These are phyloP conservation scores for Nymphalis io DNA, from an alignment of 1,140 invertebrate genomes.

Conservation along the genomic window DNA sequence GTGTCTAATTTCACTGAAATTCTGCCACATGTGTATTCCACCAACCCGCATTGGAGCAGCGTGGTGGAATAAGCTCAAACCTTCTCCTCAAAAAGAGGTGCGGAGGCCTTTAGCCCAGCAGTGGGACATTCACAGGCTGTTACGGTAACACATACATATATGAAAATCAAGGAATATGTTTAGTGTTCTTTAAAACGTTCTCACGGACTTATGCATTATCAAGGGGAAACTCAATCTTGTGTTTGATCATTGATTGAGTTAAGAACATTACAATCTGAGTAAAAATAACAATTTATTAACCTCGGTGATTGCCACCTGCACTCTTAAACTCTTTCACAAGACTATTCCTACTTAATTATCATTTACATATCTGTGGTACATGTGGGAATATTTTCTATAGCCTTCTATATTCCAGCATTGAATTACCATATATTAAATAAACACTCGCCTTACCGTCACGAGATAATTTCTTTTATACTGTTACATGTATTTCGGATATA, in stretches of 20 bases:
- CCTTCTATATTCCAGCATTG: neutral
- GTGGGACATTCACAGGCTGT: too few relatives aligned
- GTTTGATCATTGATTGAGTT: neutral
- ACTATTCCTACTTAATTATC: slow-evolving; percentile 24
- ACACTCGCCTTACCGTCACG: neutral
- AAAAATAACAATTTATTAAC: neutral
- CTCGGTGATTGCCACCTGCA: slow-evolving; percentile 1
- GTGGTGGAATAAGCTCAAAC: too few relatives aligned
- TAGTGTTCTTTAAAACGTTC: neutral
- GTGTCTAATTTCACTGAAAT: too few relatives aligned
- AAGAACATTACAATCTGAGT: neutral
- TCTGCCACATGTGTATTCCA: too few relatives aligned
- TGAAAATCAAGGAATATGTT: neutral
- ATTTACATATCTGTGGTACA: slow-evolving; percentile 14
- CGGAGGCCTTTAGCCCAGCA: too few relatives aligned
- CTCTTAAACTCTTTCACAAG: neutral
- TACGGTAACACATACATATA: too few relatives aligned
- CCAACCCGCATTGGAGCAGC: too few relatives aligned
- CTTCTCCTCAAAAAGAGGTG: too few relatives aligned
- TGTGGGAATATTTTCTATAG: slow-evolving; percentile 19
- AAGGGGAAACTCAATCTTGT: neutral
- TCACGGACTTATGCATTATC: neutral
- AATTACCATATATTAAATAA: slow-evolving; percentile 33
- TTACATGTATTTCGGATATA: slow-evolving; percentile 17
- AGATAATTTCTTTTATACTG: slow-evolving; percentile 31